Evolutionary conservation across 2,113 vertebrate genomes (phyloP), one percentile per base, ranked within the genome.

Genomic region (Nettapus auritus): DNA sequence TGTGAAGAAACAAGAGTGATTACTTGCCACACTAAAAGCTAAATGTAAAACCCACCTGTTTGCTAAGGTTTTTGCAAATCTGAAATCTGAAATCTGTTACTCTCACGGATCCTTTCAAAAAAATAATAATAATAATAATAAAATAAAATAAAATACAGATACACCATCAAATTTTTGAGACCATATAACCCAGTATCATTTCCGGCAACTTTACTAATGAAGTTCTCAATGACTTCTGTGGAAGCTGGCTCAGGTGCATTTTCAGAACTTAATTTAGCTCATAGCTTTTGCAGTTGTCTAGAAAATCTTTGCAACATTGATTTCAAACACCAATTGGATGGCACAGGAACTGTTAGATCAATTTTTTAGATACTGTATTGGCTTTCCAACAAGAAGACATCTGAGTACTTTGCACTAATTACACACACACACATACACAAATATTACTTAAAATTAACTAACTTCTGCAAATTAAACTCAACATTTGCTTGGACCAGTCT

Each of bases 221-320:
- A 90, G 29, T 76, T 77, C 26, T 90, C 46, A 19, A 19, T 85
- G 57, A 66, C 50, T 92, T 73, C 33, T 90, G 44, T 71, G 48
- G 80, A 82, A 87, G 31, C 19, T 90, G 83, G 50, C 25, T 92
- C 55, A 86, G 44, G 19, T 79, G 66, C 57, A 14, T 68, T 94
- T 94, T 67, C 73, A 57, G 70, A 79, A 53, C 40, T 82, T 94
- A 84, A 94, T 96, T 90, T 79, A 82, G 44, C 33, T 87, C 70
- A 46, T 79, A 89, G 76, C 28, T 93, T 80, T 73, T 87, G 33
- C 18, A 78, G 46, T 63, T 89, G 62, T 59, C 62, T 50, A 73
- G 77, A 93, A 96, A 95, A 90, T 79, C 90, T 92, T 87, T 96
- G 53, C 62, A 81, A 25, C 48, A 93, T 94, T 93, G 94, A 96